phyloP scores from a whole-genome alignment of 2,113 vertebrate species.

The Thunnus maccoyii region DNA sequence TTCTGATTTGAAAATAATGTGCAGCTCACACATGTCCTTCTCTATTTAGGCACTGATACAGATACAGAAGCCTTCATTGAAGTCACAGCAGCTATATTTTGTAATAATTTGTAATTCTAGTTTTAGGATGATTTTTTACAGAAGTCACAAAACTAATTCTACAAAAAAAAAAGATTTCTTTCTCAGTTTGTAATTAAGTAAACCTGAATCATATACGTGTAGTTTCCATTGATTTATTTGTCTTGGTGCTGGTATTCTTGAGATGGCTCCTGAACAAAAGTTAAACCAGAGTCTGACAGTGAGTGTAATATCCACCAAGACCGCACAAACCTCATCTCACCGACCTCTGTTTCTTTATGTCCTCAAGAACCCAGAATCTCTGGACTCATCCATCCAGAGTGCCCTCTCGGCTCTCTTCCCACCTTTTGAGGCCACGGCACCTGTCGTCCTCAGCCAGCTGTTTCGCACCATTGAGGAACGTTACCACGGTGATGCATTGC shows the following conservation, averaged over 20 bases:
- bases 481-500: constrained; percentile 92
- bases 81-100: background rate
- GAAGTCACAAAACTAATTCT: no score
- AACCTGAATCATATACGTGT: no score
- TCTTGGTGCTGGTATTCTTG: background rate
- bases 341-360: constrained; percentile 7
- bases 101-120: background rate
- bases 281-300: background rate
- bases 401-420: constrained; percentile 91
- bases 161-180: no score
- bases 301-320: background rate
- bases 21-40: background rate
- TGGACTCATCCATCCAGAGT: constrained; percentile 92
- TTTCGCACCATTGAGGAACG: constrained; percentile 92
- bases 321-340: background rate
- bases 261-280: background rate
- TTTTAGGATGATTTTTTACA: no score
- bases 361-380: constrained; percentile 87
- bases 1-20: constrained; percentile 29
- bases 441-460: constrained; percentile 92
- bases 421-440: constrained; percentile 92
- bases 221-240: background rate
- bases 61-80: background rate
- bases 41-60: background rate
- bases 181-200: no score